These are phyloP conservation scores for Ceratoteleas bidentatus DNA, from an alignment of 1,140 invertebrate species.

Conservation along the genomic window DNA sequence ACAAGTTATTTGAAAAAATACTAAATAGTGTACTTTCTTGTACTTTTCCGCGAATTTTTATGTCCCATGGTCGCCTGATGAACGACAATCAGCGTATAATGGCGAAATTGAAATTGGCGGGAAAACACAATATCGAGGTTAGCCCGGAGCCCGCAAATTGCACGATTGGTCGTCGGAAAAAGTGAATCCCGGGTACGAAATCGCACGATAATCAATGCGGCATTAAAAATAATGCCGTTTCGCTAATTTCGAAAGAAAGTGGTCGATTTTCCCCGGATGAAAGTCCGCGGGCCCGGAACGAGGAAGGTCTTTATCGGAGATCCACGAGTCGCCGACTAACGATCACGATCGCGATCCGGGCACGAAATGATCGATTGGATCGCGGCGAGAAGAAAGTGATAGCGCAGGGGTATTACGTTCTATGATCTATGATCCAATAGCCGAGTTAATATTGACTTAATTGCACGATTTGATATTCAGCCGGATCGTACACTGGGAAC, in stretches of 20 bases:
- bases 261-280: conserved; percentile 23
- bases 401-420: conserved; percentile 41
- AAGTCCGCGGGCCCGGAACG: conserved; percentile 24
- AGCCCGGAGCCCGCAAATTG: neutral
- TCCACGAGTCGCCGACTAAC: conserved; percentile 23
- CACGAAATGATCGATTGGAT: conserved; percentile 50
- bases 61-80: neutral
- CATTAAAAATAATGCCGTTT: conserved; percentile 7
- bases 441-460: conserved; percentile 58
- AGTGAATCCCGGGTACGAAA: neutral
- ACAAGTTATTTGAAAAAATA: too few relatives aligned
- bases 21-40: too few relatives aligned
- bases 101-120: neutral
- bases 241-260: conserved; percentile 24
- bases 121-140: neutral
- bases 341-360: conserved; percentile 47
- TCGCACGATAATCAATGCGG: neutral
- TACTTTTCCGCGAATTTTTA: too few relatives aligned
- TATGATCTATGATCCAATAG: conserved; percentile 60
- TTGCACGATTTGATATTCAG: conserved; percentile 59
- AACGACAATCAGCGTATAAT: too few relatives aligned
- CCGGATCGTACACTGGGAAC: conserved; percentile 24
- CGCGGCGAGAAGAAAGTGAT: conserved; percentile 46
- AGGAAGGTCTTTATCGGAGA: conserved; percentile 28
- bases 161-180: neutral